Base-by-base conservation (phyloP, 1,140 invertebrate genomes). In the Leptinotarsa texana region DNA sequence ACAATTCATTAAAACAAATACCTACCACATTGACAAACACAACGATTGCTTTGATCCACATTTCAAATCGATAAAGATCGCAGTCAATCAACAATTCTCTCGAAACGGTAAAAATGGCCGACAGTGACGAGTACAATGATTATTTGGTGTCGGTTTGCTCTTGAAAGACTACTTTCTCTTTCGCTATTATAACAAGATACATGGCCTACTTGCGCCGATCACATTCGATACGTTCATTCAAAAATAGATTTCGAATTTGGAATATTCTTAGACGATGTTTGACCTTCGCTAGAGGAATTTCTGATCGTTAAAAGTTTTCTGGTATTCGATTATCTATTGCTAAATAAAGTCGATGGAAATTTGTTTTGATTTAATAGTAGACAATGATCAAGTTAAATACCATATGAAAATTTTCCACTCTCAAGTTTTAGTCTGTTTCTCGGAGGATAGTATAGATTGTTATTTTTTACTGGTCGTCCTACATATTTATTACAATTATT, bases 81-180 rank as follows among this genome's bases (percentile, higher is more conserved):
- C 8, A 62, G 27, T 71, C 18, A 71, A n/a, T 71, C 22, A 27
- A 27, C 69, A 62, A 33, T 71, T 48, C 42, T 71, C 51, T 51
- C 42, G 24, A 71, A 71, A 71, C 69, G 27, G 69, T 62, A 71
- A 71, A 71, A 71, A 71, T 71, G n/a, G 57, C 69, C 48, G 51
- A 24, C 22, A 22, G 61, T 51, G 69, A 71, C 69, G 49, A 71
- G 69, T 49, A n/a, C 69, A 49, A 62, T 62, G 69, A 71, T 71
- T 71, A 71, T 71, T 71, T 49, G 69, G 69, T 62, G 66, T 71
- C 69, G 21, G 69, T 62, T 71, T 71, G 69, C 57, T 71, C 69
- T 71, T 71, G 69, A 71, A 71, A 57, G 48, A 71, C 69, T 71
- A 71, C 69, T 71, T 71, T 71, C 69, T 71, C 69, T 71, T 71